phyloP scores from a whole-genome alignment of 1,140 invertebrate species.

The Apolygus lucorum region DNA sequence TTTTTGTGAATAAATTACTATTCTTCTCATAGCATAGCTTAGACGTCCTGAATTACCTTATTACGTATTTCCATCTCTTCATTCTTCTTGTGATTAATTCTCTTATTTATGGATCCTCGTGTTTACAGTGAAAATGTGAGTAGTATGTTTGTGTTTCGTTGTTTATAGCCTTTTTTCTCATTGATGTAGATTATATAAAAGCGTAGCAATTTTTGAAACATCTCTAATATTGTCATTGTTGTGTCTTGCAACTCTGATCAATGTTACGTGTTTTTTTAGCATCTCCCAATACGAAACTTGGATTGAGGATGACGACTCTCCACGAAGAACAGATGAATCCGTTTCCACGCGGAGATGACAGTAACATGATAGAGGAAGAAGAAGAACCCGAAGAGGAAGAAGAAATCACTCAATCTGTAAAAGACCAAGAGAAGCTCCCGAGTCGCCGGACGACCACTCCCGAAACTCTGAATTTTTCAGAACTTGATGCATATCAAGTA shows the following conservation, averaged over 20 bases:
- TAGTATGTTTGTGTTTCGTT: no score
- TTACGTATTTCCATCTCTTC: no score
- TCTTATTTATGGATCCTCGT: no score
- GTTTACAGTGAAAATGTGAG: no score
- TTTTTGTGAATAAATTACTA: no score
- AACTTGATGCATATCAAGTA: conserved; percentile 46
- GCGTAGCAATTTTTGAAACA: no score
- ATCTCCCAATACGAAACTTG: conserved; percentile 70
- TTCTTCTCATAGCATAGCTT: no score
- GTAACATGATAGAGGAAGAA: conserved; percentile 28
- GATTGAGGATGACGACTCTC: conserved; percentile 81
- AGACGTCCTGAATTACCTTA: no score
- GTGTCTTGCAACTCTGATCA: no score
- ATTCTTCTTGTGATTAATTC: no score
- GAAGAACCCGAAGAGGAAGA: conserved; percentile 31
- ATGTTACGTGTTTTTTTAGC: conserved; percentile 50
- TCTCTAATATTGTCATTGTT: conserved; percentile 8
- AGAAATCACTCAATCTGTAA: conserved; percentile 7
- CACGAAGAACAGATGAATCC: conserved; percentile 63
- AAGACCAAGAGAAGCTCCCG: background rate
- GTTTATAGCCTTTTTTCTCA: no score
- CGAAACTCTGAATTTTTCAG: conserved; percentile 43
- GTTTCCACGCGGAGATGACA: conserved; percentile 19
- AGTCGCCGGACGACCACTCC: background rate
- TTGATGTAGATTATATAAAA: no score